phyloP scores from a whole-genome alignment of 2,888 invertebrate genomes.

The Mythimna pallens region DNA sequence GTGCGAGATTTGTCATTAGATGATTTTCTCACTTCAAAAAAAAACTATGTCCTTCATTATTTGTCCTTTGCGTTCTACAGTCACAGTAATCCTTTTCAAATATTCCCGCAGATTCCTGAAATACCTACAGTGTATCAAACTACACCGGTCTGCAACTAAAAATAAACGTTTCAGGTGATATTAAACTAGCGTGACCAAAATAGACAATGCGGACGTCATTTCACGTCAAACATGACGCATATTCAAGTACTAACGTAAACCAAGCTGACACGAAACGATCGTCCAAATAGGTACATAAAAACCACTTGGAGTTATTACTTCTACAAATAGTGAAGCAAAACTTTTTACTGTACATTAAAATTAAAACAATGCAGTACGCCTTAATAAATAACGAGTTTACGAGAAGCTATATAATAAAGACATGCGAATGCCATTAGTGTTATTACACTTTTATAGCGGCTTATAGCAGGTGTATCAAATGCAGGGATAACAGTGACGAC shows the following conservation, averaged over 20 bases:
- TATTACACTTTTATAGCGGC: conserved; percentile 84
- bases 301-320: conserved; percentile 41
- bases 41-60: no score
- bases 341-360: conserved; percentile 67
- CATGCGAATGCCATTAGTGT: conserved; percentile 87
- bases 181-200: conserved; percentile 10
- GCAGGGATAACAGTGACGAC: conserved; percentile 74
- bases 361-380: conserved; percentile 79
- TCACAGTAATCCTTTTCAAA: no score
- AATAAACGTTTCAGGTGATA: background rate
- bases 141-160: background rate
- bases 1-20: no score
- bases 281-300: conserved; percentile 21
- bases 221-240: conserved; percentile 34
- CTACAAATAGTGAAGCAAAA: conserved; percentile 51
- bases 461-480: conserved; percentile 80
- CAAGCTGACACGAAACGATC: conserved; percentile 4
- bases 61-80: no score
- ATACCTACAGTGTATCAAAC: background rate
- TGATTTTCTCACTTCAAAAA: no score
- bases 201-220: conserved; percentile 22
- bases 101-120: background rate
- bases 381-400: conserved; percentile 84
- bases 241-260: background rate
- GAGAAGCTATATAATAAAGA: conserved; percentile 85